These are phyloP conservation scores for Martes martes DNA, from an alignment of 2,113 vertebrate species.

Conservation along the genomic window DNA sequence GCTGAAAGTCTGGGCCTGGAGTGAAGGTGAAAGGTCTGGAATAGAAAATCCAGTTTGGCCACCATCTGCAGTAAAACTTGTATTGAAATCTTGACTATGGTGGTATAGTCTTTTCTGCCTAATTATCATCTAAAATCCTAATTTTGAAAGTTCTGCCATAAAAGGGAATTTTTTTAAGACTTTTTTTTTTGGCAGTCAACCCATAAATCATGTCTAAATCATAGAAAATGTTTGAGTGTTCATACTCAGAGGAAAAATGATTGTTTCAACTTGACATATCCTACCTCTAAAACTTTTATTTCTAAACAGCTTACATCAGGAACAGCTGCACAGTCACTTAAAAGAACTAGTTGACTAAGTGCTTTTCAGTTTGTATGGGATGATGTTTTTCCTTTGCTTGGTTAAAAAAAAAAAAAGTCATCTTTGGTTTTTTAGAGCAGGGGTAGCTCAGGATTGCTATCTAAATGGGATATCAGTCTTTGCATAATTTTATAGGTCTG, in stretches of 20 bases:
- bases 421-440: constrained; percentile 35
- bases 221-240: neutral
- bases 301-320: constrained; percentile 51
- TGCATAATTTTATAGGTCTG: neutral
- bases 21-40: neutral
- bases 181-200: neutral
- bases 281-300: constrained; percentile 46
- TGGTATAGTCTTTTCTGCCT: neutral
- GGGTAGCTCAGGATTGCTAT: neutral
- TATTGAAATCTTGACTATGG: neutral
- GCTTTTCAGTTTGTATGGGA: constrained; percentile 56
- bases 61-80: neutral
- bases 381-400: constrained; percentile 54
- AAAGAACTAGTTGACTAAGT: constrained; percentile 60
- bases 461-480: constrained; percentile 25
- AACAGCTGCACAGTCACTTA: constrained; percentile 66
- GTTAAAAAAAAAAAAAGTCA: constrained; percentile 21
- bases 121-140: neutral
- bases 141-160: neutral
- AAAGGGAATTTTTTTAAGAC: neutral
- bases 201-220: constrained; percentile 1
- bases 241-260: neutral
- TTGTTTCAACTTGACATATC: constrained; percentile 21
- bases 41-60: neutral
- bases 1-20: neutral